These are phyloP conservation scores for Condylura cristata DNA, from an alignment of 2,113 vertebrate genomes.

Conservation along the genomic window DNA sequence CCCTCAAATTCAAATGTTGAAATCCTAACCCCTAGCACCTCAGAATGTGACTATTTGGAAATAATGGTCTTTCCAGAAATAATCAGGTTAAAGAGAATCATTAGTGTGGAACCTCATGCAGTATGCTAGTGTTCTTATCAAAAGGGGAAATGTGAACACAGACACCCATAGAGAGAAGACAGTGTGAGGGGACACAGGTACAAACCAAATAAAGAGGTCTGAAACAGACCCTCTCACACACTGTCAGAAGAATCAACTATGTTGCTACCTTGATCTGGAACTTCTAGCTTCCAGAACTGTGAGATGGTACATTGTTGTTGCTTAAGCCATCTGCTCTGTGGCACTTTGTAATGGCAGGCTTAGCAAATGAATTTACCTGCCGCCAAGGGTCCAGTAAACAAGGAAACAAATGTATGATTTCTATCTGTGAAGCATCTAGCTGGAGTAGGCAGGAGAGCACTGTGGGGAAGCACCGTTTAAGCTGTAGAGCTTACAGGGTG, in stretches of 20 bases:
- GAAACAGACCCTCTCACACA: background rate
- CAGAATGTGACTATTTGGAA: background rate
- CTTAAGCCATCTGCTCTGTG: background rate
- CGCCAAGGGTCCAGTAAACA: background rate
- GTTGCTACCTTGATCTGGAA: background rate
- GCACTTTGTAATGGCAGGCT: background rate
- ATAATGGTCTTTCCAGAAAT: background rate
- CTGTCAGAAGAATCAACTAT: background rate
- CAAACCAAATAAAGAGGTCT: background rate
- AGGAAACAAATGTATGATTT: constrained; percentile 12
- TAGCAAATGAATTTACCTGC: background rate
- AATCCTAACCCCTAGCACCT: background rate
- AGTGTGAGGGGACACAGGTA: background rate
- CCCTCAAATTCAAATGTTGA: background rate
- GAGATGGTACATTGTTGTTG: background rate
- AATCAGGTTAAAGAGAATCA: background rate
- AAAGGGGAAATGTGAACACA: background rate
- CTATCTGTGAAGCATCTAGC: background rate
- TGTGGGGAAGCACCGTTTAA: background rate
- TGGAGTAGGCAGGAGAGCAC: background rate
- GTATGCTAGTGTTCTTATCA: background rate
- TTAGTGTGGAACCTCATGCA: background rate
- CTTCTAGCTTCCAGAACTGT: background rate
- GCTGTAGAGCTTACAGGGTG: background rate
- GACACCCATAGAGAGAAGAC: background rate